phyloP scores from a whole-genome alignment of 2,797 vertebrate species.

The Diplodus puntazzo region DNA sequence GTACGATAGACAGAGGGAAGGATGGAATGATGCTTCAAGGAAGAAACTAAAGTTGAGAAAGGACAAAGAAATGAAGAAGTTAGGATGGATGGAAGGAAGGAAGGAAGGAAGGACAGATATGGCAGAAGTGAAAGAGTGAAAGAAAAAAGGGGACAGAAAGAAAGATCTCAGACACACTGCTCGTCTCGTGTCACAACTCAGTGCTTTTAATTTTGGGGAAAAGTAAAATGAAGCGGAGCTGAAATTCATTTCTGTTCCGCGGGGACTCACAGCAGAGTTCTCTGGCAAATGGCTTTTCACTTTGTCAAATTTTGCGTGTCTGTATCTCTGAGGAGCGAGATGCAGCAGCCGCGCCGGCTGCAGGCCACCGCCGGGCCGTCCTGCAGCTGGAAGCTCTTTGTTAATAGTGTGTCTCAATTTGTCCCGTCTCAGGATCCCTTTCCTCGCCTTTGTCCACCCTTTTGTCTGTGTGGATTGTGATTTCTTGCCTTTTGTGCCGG shows the following conservation, averaged over 20 bases:
- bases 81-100: too few species aligned
- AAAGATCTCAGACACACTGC: slow-evolving; percentile 29
- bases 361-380: slow-evolving; percentile 20
- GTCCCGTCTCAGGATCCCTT: slow-evolving; percentile 21
- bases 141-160: background rate
- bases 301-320: slow-evolving; percentile 57
- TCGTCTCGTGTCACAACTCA: slow-evolving; percentile 70
- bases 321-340: slow-evolving; percentile 53
- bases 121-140: background rate
- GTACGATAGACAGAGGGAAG: background rate
- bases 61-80: background rate
- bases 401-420: slow-evolving; percentile 31
- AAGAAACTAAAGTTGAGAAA: background rate
- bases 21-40: background rate
- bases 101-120: background rate
- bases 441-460: background rate
- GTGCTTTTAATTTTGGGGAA: slow-evolving; percentile 76
- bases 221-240: slow-evolving; percentile 75
- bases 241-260: slow-evolving; percentile 72
- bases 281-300: slow-evolving; percentile 67
- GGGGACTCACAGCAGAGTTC: slow-evolving; percentile 47
- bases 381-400: slow-evolving; percentile 15
- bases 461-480: background rate
- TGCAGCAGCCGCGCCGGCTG: slow-evolving; percentile 13
- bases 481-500: slow-evolving; percentile 1